Evolutionary conservation across 1,140 invertebrate species (phyloP).

Genomic region (Bathynomus jamesi): DNA sequence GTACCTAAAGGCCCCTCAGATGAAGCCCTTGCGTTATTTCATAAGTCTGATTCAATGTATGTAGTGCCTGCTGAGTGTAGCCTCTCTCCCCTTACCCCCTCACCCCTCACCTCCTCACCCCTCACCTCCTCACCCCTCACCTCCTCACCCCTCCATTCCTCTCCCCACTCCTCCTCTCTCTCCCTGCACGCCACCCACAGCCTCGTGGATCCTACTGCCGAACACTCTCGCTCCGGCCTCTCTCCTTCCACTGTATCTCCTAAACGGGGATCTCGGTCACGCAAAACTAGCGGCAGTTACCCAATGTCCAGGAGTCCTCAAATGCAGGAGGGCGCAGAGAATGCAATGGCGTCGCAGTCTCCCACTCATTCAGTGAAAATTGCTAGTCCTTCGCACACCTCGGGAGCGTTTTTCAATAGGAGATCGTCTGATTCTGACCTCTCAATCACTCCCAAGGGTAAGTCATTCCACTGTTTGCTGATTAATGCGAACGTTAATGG

Average conservation of each 20-base stretch:
- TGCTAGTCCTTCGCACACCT: constrained; percentile 24
- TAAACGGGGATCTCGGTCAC: constrained; percentile 20
- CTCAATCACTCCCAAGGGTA: constrained; percentile 86
- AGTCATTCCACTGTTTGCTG: constrained; percentile 37
- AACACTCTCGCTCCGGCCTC: not conserved
- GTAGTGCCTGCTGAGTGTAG: constrained; percentile 38
- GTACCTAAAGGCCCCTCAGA: not conserved
- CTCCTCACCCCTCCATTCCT: constrained; percentile 41
- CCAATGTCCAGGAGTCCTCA: constrained; percentile 29
- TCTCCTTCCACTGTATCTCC: constrained; percentile 16
- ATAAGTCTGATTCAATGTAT: constrained; percentile 37
- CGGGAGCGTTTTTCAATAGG: constrained; percentile 27
- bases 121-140: constrained; percentile 24
- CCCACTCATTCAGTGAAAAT: constrained; percentile 28
- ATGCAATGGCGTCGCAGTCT: constrained; percentile 2
- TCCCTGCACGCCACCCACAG: constrained; percentile 46
- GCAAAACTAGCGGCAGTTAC: constrained; percentile 32
- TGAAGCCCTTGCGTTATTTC: not conserved
- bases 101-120: constrained; percentile 45
- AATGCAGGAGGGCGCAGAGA: not conserved
- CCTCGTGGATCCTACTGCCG: constrained; percentile 52
- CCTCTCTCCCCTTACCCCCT: constrained; percentile 37
- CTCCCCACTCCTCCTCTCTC: constrained; percentile 42
- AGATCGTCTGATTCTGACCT: constrained; percentile 88
- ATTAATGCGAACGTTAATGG: not conserved